Base-by-base conservation (phyloP, 2,113 vertebrate species). In the Pelecanus crispus region DNA sequence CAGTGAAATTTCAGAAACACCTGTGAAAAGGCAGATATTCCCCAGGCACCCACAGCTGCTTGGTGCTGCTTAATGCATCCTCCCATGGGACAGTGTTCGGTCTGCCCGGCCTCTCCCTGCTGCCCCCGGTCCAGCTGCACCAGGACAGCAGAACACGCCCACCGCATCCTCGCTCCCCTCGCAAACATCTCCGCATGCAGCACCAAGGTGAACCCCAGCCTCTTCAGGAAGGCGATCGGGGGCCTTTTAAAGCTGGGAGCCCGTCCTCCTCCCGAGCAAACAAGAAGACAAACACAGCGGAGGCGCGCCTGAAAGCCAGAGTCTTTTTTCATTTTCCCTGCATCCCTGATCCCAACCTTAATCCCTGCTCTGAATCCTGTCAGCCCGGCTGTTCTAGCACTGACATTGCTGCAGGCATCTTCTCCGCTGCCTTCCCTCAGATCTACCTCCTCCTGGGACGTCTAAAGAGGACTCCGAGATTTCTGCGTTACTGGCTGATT, bases 381-480 rank as follows among this genome's bases (percentile, higher is more conserved):
- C 98, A 98, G 98, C 95, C 88, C 7, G 96, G 97, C 95, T 97
- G 98, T 97, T 98, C 98, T 97, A 96, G 96, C 97, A 77, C 98
- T 99, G 98, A 98, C 98, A 98, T 98, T 98, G 98, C 98, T 99
- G 98, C 97, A 98, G 98, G 98, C 98, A 80, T 96, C 98, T 96
- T 97, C 97, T 97, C 95, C 17, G 96, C 97, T 97, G 97, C 97
- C 97, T 97, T 98, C 95, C 97, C 97, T 98, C 98, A 98, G 98
- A 98, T 98, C 98, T 98, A 94, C 92, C 96, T 97, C 97, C 98
- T 98, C 98, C 65, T 73, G 98, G 98, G 98, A 98, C 95, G 50
- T 84, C 98, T 98, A 97, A 97, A 98, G 98, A 98, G 98, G 97
- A 98, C 98, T 98, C 97, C 3, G 97, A 98, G 98, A 95, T 98